Evolutionary conservation across 2,113 vertebrate species (phyloP).

Genomic region (Tyrannus savana): DNA sequence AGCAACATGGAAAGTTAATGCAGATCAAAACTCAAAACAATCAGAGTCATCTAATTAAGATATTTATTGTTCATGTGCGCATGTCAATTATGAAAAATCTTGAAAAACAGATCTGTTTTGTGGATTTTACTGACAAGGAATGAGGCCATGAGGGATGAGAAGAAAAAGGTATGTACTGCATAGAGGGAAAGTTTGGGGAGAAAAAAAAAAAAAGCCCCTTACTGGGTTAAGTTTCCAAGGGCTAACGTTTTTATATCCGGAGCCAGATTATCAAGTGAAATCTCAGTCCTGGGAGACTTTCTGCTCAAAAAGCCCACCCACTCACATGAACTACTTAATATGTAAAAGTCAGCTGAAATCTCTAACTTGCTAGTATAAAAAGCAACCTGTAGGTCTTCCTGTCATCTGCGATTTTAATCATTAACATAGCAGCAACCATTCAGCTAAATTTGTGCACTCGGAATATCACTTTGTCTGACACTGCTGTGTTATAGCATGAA

Average conservation of each 20-base stretch:
- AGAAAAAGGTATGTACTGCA: background rate
- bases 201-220: background rate
- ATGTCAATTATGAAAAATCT: background rate
- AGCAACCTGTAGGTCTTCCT: background rate
- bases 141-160: background rate
- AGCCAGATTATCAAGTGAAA: background rate
- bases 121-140: background rate
- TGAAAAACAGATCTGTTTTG: background rate
- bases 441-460: background rate
- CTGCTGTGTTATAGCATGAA: background rate
- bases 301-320: background rate
- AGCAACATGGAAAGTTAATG: background rate
- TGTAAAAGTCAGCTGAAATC: background rate
- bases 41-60: background rate
- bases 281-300: slow-evolving; percentile 22
- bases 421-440: background rate
- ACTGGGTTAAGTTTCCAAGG: background rate
- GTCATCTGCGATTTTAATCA: background rate
- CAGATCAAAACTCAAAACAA: background rate
- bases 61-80: background rate
- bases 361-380: background rate
- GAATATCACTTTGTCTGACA: background rate
- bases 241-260: background rate
- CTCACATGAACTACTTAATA: background rate
- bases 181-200: background rate